These are phyloP conservation scores for Listrodromus nycthemerus DNA, from an alignment of 2,888 invertebrate genomes.

Conservation along the genomic window DNA sequence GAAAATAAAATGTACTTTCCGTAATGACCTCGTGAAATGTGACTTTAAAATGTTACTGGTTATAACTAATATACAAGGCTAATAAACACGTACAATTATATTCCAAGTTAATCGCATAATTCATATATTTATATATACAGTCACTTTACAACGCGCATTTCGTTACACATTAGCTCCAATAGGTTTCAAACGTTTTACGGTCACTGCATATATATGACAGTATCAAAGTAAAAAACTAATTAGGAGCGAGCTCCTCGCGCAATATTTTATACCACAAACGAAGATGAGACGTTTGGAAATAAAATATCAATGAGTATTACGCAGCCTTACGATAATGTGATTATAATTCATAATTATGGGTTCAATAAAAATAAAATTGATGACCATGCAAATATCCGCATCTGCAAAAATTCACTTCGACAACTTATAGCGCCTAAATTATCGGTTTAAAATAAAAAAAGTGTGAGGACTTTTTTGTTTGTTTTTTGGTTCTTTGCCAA, in stretches of 20 bases:
- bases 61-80: neutral
- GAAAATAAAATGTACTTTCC: neutral
- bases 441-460: too few relatives aligned
- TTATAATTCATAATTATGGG: slow-evolving; percentile 4
- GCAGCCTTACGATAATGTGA: neutral
- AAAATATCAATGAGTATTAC: slow-evolving; percentile 15
- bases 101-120: slow-evolving; percentile 69
- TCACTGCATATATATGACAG: slow-evolving; percentile 76
- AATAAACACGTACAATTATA: slow-evolving; percentile 1
- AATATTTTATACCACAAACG: slow-evolving; percentile 54
- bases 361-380: neutral
- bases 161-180: slow-evolving; percentile 78
- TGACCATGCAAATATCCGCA: too few relatives aligned
- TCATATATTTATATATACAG: slow-evolving; percentile 83
- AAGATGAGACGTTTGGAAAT: slow-evolving; percentile 35
- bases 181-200: slow-evolving; percentile 75
- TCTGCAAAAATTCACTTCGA: too few relatives aligned
- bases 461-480: too few relatives aligned
- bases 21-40: neutral
- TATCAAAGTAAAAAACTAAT: slow-evolving; percentile 81
- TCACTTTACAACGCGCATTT: slow-evolving; percentile 83
- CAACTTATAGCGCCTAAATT: too few relatives aligned
- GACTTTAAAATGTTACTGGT: neutral
- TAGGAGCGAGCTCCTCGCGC: slow-evolving; percentile 70
- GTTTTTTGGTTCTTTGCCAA: too few relatives aligned